Percentiles rank a stretch among this genome's conserved stretches.
These are phyloP conservation scores for Stenurella melanura DNA, from an alignment of 2,888 invertebrate species.

Conservation along the genomic window DNA sequence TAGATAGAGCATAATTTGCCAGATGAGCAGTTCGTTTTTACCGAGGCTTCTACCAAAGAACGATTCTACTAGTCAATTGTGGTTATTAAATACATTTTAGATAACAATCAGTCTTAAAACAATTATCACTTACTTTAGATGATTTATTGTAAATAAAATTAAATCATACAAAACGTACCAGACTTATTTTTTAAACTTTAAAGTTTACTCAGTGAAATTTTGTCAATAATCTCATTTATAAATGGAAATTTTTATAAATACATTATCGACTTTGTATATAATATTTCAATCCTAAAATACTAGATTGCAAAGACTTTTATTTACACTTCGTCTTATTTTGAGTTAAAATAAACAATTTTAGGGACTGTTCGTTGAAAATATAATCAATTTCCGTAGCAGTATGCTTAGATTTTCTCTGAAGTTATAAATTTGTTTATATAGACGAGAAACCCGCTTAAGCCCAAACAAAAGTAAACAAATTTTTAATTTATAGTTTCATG, in stretches of 20 bases:
- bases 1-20: no score
- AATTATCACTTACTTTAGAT: no score
- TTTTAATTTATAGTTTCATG: conserved; percentile 9
- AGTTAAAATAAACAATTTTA: conserved; percentile 26
- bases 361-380: conserved; percentile 9
- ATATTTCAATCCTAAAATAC: conserved; percentile 14
- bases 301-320: conserved; percentile 20
- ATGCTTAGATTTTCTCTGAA: conserved; percentile 10
- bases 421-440: conserved; percentile 21
- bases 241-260: not conserved
- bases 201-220: not conserved
- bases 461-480: conserved; percentile 12
- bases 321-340: conserved; percentile 8
- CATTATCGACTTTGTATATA: conserved; percentile 18
- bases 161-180: not conserved
- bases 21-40: no score
- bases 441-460: not conserved
- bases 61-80: no score
- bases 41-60: no score
- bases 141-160: not conserved
- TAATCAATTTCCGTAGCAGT: conserved; percentile 16
- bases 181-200: not conserved
- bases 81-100: no score
- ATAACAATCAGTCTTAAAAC: no score
- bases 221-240: not conserved